These are phyloP conservation scores for Papilio glaucus DNA, from an alignment of 1,140 invertebrate genomes.

Conservation along the genomic window DNA sequence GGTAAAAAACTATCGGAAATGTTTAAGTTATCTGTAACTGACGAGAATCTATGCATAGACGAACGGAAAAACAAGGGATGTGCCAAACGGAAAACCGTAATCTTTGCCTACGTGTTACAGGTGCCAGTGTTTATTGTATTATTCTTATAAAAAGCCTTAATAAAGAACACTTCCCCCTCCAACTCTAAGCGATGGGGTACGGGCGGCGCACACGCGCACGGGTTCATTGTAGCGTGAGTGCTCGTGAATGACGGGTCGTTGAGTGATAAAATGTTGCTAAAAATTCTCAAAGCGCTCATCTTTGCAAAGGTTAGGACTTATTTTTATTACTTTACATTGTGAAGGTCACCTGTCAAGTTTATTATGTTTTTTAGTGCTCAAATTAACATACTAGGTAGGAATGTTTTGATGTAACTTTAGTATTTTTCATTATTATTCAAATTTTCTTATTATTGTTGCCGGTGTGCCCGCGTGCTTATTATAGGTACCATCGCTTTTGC, in stretches of 20 bases:
- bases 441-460: too few species aligned
- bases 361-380: background rate
- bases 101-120: background rate
- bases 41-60: too few species aligned
- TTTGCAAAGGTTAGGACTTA: conserved; percentile 20
- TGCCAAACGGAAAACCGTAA: too few species aligned
- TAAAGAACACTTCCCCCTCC: conserved; percentile 11
- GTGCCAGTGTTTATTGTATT: background rate
- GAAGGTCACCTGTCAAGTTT: background rate
- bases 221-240: conserved; percentile 11
- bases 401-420: too few species aligned
- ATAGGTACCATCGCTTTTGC: too few species aligned
- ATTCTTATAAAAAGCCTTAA: background rate
- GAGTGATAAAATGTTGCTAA: conserved; percentile 3
- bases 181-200: background rate
- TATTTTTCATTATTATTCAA: too few species aligned
- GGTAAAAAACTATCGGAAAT: too few species aligned
- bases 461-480: too few species aligned
- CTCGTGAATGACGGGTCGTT: conserved; percentile 6
- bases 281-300: conserved; percentile 16
- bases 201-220: background rate
- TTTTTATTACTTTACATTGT: conserved; percentile 9
- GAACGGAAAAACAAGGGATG: too few species aligned
- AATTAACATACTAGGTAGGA: too few species aligned
- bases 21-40: too few species aligned